Evolutionary conservation across 1,140 invertebrate genomes (phyloP).

Genomic region (Eurosta solidaginis): DNA sequence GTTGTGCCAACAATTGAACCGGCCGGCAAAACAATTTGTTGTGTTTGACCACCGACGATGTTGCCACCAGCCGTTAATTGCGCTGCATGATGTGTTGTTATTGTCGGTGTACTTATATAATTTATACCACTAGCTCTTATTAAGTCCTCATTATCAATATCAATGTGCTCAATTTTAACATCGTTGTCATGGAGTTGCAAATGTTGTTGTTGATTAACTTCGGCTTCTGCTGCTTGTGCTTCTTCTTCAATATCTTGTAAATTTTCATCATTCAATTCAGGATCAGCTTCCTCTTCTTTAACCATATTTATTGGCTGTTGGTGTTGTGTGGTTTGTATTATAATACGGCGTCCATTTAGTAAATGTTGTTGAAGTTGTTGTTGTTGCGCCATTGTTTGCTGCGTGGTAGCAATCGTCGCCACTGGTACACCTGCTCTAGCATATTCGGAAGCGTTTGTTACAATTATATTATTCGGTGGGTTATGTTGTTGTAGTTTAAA

Average conservation of each 20-base stretch:
- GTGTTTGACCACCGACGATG: conserved; percentile 23
- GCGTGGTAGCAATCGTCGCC: conserved; percentile 43
- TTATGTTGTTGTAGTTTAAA: conserved; percentile 33
- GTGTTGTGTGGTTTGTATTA: conserved; percentile 51
- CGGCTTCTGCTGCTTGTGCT: conserved; percentile 54
- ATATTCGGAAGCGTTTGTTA: conserved; percentile 37
- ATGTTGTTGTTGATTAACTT: conserved; percentile 46
- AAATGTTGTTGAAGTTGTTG: too few relatives aligned
- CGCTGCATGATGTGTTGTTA: conserved; percentile 27
- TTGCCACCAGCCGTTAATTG: neutral
- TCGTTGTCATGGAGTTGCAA: conserved; percentile 35
- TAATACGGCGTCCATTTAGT: conserved; percentile 53
- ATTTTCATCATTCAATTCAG: conserved; percentile 55
- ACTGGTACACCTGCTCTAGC: conserved; percentile 32
- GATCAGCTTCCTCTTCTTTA: conserved; percentile 53
- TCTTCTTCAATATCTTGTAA: conserved; percentile 56
- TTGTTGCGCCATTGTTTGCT: conserved; percentile 42
- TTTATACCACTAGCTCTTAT: conserved; percentile 37
- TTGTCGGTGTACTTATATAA: conserved; percentile 38
- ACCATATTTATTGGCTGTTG: conserved; percentile 15
- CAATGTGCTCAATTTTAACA: conserved; percentile 48
- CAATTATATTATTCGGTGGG: conserved; percentile 36
- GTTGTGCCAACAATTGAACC: conserved; percentile 53
- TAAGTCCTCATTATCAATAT: conserved; percentile 40
- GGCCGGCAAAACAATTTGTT: conserved; percentile 42